Base-by-base conservation (phyloP, 2,797 vertebrate species). In the Malurus leucopterus region DNA sequence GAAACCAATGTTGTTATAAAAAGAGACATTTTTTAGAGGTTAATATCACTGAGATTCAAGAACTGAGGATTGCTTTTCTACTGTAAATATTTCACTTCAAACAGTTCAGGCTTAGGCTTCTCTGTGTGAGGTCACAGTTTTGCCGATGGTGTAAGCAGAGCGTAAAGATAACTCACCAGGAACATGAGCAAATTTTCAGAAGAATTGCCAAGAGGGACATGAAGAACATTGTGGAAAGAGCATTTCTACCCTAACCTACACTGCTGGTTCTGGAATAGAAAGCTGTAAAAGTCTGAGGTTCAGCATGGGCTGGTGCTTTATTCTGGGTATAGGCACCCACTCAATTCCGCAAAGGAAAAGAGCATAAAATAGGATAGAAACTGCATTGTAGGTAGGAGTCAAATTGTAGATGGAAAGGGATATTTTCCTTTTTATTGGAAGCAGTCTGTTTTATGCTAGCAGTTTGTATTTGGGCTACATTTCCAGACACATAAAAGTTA, bases 401-500 rank as follows among this genome's bases (percentile, higher is more conserved):
- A 73, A 73, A 62, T 11, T 77, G 36, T 51, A 71, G 64, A 11
- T 41, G 13, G 68, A 64, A 82, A 41, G 27, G 13, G 5, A 27
- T 73, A 19, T 64, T 76, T 81, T 76, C 30, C 13, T 38, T 86
- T 76, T 82, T 20, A 41, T 62, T 9, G 5, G 69, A 77, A 86
- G 30, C 21, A 73, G n/a, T 26, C 30, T 63, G 27, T 40, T 91
- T 83, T 61, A 84, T 68, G 51, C 44, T 65, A 44, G n/a, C 26
- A 69, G 51, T 76, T 92, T 74, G 21, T 47, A 40, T 64, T 79
- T 94, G 36, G 30, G 47, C 51, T 79, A 50, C 8, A 11, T 86
- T 90, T 92, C 50, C 64, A 86, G 54, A 71, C n/a, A 74, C 19
- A 61, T 41, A 72, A 77, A 87, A 74, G 30, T 82, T 83, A 74